Evolutionary conservation across 1,140 invertebrate genomes (phyloP), one percentile per base, ranked within the genome.

Genomic region (Protaetia brevitarsis): DNA sequence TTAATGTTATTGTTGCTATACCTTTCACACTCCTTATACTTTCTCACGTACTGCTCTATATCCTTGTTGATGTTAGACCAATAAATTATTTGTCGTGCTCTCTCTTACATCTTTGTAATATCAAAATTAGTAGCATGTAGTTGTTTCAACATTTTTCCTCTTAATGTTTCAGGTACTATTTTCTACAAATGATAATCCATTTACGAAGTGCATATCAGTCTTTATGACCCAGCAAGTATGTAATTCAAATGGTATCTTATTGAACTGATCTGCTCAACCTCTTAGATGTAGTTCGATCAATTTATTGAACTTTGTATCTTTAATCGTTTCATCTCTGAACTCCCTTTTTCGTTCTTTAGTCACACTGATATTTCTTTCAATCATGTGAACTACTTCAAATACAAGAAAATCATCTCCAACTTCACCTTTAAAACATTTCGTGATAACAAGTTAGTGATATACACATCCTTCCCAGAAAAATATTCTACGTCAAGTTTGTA

Each of bases 11-110:
- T 65, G 57, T 67, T 72, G 64, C 67, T 63, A 63, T 67, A 76
- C 4, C 56, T 66, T 60, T 75, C 67, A 74, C 77, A 79, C 1
- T 66, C 11, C 0, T 36, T 21, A 66, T 76, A 81, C 0, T 57
- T 26, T 10, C 68, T 36, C 8, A 78, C 69, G 5, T 65, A 13
- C n/a, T 69, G 64, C 37, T 78, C 72, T 5, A 80, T 73, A 30
- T 79, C 67, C 3, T 63, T 65, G n/a, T 72, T 69, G 68, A 81
- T 76, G 1, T 72, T 64, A 3, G 72, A 72, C 77, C 78, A 80
- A 62, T 71, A 80, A 13, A 79, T 68, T 23, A 76, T 68, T 6
- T 78, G 68, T 27, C 74, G 71, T 8, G 78, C 76, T 11, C 68
- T 68, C n/a, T 67, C 63, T 68, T 78, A 76, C 29, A 68, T 74